Evolutionary conservation across 2,797 vertebrate genomes (phyloP), one percentile per base, ranked within the genome.

Genomic region (Enteromius radiatus): DNA sequence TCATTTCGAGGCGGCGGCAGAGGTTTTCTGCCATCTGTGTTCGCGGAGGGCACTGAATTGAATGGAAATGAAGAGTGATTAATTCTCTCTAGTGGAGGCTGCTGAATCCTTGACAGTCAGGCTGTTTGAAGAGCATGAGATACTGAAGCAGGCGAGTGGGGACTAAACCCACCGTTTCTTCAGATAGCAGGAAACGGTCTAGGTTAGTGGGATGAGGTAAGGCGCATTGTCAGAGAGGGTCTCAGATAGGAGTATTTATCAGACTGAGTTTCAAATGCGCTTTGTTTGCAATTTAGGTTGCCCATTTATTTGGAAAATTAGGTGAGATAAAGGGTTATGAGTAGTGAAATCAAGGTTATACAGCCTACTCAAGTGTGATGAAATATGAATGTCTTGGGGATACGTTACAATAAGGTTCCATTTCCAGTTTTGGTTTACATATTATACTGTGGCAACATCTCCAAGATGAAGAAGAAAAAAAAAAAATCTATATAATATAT

Each of bases 21-120:
- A 45, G 43, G 64, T 63, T 82, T 80, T 76, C 63, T 43, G 43
- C 33, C 6, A 23, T 76, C 86, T 83, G 70, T 84, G 79, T 79
- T 87, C 75, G 26, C 36, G 31, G 61, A 84, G 54, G 80, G 86
- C 82, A 59, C 77, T 85, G 76, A 82, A 79, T 78, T 81, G 84
- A 86, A 89, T 89, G 74, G 81, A 88, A 88, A 89, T 87, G 73
- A 88, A 84, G 87, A 78, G 78, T 76, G 86, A 88, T 86, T 90
- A 89, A 86, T 87, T 86, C 84, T 86, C 82, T 82, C 74, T 59
- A 71, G 85, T 85, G 84, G 77, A 75, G 82, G 68, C 67, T 61
- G 47, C 59, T 80, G 38, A 76, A 71, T 69, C 26, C 71, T 78
- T 84, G 63, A 82, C 78, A 86, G 63, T 78, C 52, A 75, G 31